These are phyloP conservation scores for Calephelis virginiensis DNA, from an alignment of 1,140 invertebrate genomes.

Conservation along the genomic window DNA sequence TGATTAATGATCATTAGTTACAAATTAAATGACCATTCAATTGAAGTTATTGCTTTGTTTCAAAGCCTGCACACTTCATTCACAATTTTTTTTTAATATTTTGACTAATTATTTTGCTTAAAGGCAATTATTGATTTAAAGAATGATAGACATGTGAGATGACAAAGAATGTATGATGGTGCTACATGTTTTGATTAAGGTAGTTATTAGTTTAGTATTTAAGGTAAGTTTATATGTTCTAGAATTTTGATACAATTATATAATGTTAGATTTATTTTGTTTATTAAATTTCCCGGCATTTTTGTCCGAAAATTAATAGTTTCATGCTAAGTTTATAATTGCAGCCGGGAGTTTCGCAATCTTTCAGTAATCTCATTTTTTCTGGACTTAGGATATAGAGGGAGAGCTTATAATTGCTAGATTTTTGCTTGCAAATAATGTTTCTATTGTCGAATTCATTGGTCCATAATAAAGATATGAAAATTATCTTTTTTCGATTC, in stretches of 20 bases:
- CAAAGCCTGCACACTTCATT: not conserved
- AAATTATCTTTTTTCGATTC: too few relatives aligned
- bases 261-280: conserved; percentile 18
- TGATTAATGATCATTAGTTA: not conserved
- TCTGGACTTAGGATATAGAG: conserved; percentile 47
- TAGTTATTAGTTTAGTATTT: conserved; percentile 31
- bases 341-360: conserved; percentile 54
- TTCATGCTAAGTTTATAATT: conserved; percentile 9
- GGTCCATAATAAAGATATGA: too few relatives aligned
- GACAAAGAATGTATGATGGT: conserved; percentile 35
- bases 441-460: not conserved
- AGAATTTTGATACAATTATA: conserved; percentile 8
- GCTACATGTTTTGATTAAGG: conserved; percentile 40
- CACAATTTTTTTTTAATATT: conserved; percentile 1
- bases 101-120: not conserved
- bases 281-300: conserved; percentile 20
- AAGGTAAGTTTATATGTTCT: not conserved
- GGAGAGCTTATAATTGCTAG: conserved; percentile 46
- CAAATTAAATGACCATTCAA: not conserved
- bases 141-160: conserved; percentile 7
- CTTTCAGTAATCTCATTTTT: conserved; percentile 61
- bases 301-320: conserved; percentile 14
- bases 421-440: not conserved
- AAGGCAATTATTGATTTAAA: not conserved
- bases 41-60: not conserved